These are phyloP conservation scores for Salvelinus sp. DNA, from an alignment of 2,113 vertebrate genomes.

Conservation along the genomic window DNA sequence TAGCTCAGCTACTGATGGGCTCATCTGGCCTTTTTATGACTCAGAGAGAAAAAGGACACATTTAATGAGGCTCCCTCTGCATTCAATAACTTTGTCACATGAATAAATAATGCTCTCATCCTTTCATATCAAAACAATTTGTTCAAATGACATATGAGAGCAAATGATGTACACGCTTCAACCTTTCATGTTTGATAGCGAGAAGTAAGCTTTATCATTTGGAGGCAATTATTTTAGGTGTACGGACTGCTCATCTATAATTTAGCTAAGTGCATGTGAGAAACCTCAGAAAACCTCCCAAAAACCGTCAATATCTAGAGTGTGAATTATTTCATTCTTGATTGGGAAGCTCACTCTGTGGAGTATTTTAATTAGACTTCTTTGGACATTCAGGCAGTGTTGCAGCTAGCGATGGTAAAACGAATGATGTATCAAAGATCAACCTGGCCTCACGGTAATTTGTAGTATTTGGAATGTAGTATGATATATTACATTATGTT, in stretches of 20 bases:
- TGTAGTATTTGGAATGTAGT: too few relatives aligned
- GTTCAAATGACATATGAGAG: neutral
- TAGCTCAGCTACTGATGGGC: conserved; percentile 10
- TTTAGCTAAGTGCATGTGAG: neutral
- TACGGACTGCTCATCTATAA: neutral
- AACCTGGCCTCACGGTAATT: too few relatives aligned
- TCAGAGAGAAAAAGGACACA: neutral
- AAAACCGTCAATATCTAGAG: neutral
- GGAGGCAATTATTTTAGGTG: neutral
- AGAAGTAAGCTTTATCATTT: neutral
- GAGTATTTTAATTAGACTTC: too few relatives aligned
- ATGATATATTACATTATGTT: too few relatives aligned
- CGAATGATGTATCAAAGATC: too few relatives aligned
- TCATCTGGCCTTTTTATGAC: conserved; percentile 23
- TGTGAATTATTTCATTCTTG: neutral
- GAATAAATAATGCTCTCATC: conserved; percentile 27
- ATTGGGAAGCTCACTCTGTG: neutral
- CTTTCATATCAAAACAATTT: neutral
- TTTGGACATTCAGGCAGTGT: too few relatives aligned
- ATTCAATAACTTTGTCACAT: conserved; percentile 27
- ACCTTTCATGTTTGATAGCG: conserved; percentile 1
- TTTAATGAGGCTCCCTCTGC: conserved; percentile 26
- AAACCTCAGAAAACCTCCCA: neutral
- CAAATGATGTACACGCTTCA: neutral
- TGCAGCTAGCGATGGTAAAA: too few relatives aligned